Conservation (phyloP, 2,113 vertebrate genomes). For the Oplegnathus fasciatus region DNA sequence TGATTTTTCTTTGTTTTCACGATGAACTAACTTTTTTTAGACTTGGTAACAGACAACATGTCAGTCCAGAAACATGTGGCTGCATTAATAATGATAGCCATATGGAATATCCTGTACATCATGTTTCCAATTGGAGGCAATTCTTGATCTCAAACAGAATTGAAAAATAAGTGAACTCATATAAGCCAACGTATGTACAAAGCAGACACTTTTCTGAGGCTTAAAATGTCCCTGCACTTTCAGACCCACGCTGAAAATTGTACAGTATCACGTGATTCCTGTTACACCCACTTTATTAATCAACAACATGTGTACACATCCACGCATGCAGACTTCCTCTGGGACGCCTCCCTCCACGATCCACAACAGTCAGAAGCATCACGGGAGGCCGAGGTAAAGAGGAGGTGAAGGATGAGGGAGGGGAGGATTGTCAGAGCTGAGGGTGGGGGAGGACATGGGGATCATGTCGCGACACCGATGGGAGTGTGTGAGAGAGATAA, state of each 20-base stretch:
- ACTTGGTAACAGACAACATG: neutral
- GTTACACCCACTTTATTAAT: conserved; percentile 6
- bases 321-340: conserved; percentile 26
- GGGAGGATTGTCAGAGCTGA: conserved; percentile 30
- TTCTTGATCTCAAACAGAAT: conserved; percentile 14
- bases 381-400: conserved; percentile 39
- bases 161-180: conserved; percentile 5
- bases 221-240: neutral
- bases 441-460: conserved; percentile 38
- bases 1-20: neutral
- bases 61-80: neutral
- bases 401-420: conserved; percentile 53
- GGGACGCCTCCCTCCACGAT: neutral
- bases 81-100: conserved; percentile 18
- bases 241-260: neutral
- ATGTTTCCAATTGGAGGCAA: neutral
- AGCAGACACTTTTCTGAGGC: neutral
- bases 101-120: neutral
- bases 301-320: conserved; percentile 21
- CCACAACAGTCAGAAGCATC: conserved; percentile 4
- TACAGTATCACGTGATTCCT: neutral
- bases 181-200: conserved; percentile 26
- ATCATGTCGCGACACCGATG: conserved; percentile 54
- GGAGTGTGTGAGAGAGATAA: conserved; percentile 68
- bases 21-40: neutral